A percentile compares a stretch with the other conserved stretches of the same genome.
Evolutionary conservation across 2,113 vertebrate species (phyloP).

Genomic region (Pomatostomus ruficeps): DNA sequence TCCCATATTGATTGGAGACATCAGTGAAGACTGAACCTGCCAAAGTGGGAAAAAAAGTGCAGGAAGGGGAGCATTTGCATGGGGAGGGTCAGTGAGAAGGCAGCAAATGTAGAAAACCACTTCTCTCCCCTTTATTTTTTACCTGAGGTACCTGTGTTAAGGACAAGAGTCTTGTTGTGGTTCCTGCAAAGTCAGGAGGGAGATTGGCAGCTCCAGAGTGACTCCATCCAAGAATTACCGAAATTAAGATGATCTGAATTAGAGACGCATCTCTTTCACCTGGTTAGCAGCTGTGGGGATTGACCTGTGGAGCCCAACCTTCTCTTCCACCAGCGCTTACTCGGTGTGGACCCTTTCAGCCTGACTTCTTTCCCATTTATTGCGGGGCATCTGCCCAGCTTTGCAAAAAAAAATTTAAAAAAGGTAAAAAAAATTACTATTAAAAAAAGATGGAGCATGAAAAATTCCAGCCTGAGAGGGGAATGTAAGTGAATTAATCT

Average conservation of each 20-base stretch:
- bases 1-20: neutral
- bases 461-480: slow-evolving; percentile 22
- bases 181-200: neutral
- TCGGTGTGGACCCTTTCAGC: neutral
- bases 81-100: neutral
- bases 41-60: neutral
- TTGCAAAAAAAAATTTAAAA: neutral
- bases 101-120: neutral
- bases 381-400: neutral
- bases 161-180: neutral
- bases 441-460: slow-evolving; percentile 28
- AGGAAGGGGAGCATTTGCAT: neutral
- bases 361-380: neutral
- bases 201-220: neutral
- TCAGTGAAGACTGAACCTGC: neutral
- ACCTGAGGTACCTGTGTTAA: neutral
- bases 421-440: neutral
- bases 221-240: neutral
- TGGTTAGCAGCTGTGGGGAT: neutral
- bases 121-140: neutral
- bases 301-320: neutral
- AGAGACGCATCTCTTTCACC: neutral
- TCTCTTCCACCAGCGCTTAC: neutral
- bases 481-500: slow-evolving; percentile 46
- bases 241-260: neutral